phyloP scores from a whole-genome alignment of 1,140 invertebrate species.

The Eriocheir sinensis region DNA sequence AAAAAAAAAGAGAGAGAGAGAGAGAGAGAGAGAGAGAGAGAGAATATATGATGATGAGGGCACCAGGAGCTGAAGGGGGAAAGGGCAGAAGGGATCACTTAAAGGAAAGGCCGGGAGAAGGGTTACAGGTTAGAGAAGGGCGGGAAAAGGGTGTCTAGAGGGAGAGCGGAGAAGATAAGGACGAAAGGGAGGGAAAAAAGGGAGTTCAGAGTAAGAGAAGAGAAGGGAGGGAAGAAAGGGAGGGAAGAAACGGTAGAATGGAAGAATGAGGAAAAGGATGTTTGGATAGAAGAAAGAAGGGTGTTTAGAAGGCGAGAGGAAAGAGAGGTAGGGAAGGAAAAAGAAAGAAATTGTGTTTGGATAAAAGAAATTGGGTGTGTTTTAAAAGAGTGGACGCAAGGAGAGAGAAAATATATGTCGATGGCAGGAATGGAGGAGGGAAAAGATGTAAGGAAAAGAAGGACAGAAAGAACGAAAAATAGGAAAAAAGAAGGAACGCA shows the following conservation, averaged over 20 bases:
- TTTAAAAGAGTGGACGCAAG: too few relatives aligned
- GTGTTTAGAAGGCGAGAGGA: too few relatives aligned
- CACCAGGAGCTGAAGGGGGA: background rate
- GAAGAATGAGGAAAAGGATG: background rate
- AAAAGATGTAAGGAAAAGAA: too few relatives aligned
- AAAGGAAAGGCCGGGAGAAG: background rate
- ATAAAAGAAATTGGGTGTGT: too few relatives aligned
- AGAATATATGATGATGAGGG: background rate
- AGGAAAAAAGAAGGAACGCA: too few relatives aligned
- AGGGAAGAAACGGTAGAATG: background rate
- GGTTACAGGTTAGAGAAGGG: background rate
- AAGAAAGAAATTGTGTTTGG: too few relatives aligned
- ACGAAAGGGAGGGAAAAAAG: background rate
- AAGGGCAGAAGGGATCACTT: too few relatives aligned
- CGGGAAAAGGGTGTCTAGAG: background rate
- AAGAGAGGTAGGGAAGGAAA: too few relatives aligned
- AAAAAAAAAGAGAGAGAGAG: background rate
- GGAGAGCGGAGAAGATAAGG: too few relatives aligned
- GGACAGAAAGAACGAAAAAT: too few relatives aligned
- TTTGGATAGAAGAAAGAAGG: background rate
- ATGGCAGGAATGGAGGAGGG: too few relatives aligned
- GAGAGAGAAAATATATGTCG: too few relatives aligned
- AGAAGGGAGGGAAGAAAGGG: slow-evolving; percentile 8
- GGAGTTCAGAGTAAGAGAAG: background rate
- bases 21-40: background rate